A percentile compares a stretch with the other conserved stretches of the same genome.
These are phyloP conservation scores for Volucella inflata DNA, from an alignment of 2,888 invertebrate genomes.

Conservation along the genomic window DNA sequence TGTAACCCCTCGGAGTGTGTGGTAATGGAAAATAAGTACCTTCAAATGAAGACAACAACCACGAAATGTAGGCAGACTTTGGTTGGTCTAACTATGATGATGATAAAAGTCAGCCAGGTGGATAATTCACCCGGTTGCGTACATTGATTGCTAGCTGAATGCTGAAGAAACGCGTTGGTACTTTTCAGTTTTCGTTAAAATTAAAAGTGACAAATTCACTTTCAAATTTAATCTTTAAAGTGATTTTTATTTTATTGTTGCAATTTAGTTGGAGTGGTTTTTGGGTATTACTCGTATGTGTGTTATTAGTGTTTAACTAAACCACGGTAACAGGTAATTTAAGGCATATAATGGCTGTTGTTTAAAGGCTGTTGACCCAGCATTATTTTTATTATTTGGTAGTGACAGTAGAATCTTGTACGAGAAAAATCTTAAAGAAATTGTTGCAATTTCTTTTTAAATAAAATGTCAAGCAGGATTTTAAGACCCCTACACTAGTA, in stretches of 20 bases:
- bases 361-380: not conserved
- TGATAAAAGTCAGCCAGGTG: constrained; percentile 60
- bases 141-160: constrained; percentile 53
- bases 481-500: no score
- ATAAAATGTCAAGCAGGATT: no score
- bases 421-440: no score
- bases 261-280: constrained; percentile 14
- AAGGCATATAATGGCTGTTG: not conserved
- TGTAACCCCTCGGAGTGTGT: constrained; percentile 61
- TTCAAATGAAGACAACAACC: constrained; percentile 43
- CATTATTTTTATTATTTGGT: no score
- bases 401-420: no score
- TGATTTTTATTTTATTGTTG: constrained; percentile 29
- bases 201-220: constrained; percentile 74
- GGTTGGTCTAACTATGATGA: constrained; percentile 36
- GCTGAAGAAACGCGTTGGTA: constrained; percentile 48
- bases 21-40: constrained; percentile 65
- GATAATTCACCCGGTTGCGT: constrained; percentile 65
- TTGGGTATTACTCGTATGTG: constrained; percentile 26
- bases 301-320: constrained; percentile 18
- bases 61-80: constrained; percentile 20
- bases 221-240: constrained; percentile 51
- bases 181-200: constrained; percentile 44
- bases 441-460: no score
- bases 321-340: constrained; percentile 51